A percentile compares a stretch with the other conserved stretches of the same genome.
Evolutionary conservation across 2,888 invertebrate genomes (phyloP).

Genomic region (Pristionchus arcanus): DNA sequence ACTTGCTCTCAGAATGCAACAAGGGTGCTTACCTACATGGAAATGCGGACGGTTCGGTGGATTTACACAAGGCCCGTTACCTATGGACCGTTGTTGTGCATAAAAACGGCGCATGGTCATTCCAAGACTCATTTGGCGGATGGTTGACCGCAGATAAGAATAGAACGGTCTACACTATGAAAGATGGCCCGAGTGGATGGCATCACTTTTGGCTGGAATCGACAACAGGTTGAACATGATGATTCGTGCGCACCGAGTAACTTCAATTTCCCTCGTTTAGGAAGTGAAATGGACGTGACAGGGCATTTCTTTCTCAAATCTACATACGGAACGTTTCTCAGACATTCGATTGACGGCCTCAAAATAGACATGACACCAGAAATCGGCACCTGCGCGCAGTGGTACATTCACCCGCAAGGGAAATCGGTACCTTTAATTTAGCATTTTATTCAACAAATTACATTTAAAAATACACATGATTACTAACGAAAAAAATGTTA

Average conservation of each 20-base stretch:
- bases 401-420: background rate
- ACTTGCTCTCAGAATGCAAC: background rate
- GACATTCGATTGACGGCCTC: too few relatives aligned
- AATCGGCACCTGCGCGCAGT: background rate
- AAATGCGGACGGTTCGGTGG: background rate
- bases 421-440: background rate
- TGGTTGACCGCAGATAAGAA: background rate
- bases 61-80: background rate
- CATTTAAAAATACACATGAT: too few relatives aligned
- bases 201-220: background rate
- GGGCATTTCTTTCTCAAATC: background rate
- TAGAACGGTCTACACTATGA: background rate
- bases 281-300: background rate
- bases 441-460: background rate
- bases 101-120: background rate
- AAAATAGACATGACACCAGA: too few relatives aligned
- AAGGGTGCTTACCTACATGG: background rate
- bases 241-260: too few relatives aligned
- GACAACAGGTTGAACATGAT: background rate
- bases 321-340: too few relatives aligned
- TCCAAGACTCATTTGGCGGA: background rate
- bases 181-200: background rate
- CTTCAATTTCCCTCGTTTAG: too few relatives aligned
- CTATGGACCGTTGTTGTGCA: background rate
- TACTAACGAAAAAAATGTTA: background rate